A percentile compares a stretch with the other conserved stretches of the same genome.
These are phyloP conservation scores for Sitta europaea DNA, from an alignment of 2,113 vertebrate genomes.

Conservation along the genomic window DNA sequence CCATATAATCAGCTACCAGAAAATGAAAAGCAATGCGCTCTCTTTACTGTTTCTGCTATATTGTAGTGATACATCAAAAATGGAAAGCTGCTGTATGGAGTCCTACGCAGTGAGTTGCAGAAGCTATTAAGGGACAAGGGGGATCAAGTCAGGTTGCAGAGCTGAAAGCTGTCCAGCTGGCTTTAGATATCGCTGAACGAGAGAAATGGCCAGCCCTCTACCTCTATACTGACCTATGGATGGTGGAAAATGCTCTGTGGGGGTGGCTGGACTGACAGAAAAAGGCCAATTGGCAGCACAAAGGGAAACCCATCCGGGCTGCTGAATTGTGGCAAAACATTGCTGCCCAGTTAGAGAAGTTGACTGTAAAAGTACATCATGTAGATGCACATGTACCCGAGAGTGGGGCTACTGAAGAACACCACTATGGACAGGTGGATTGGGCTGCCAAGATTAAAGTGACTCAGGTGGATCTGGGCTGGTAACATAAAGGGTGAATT, in stretches of 20 bases:
- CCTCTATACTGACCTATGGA: too few species aligned
- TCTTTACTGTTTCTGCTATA: neutral
- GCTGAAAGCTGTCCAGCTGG: neutral
- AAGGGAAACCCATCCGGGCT: too few species aligned
- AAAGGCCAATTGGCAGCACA: too few species aligned
- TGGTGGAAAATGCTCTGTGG: too few species aligned
- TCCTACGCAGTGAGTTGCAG: neutral
- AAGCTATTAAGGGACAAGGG: neutral
- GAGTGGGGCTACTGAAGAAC: neutral
- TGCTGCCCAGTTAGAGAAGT: neutral
- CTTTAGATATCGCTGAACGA: neutral
- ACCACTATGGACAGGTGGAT: neutral
- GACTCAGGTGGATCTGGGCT: neutral
- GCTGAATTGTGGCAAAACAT: neutral
- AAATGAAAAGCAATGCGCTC: neutral
- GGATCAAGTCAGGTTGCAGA: neutral
- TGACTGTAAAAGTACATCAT: neutral
- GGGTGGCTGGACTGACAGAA: too few species aligned
- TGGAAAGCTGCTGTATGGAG: neutral
- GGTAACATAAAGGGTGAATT: neutral
- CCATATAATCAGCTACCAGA: neutral
- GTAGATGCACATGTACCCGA: neutral
- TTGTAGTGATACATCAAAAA: neutral
- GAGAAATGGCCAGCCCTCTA: neutral
- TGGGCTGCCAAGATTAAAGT: neutral